Evolutionary conservation across 1,140 invertebrate genomes (phyloP).

Genomic region (Hyles vespertilio): DNA sequence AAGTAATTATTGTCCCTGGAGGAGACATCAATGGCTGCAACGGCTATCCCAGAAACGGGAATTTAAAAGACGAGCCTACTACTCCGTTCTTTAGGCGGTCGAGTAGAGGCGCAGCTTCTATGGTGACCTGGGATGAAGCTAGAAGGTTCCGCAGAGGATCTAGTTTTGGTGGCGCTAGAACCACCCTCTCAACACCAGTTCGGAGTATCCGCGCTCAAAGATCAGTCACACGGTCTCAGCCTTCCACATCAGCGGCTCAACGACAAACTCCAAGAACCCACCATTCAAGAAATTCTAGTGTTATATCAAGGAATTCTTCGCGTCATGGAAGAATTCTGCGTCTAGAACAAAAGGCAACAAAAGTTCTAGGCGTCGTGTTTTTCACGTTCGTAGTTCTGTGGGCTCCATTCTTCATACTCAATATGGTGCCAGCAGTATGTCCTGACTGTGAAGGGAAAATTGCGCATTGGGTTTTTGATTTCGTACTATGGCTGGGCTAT

Average conservation of each 20-base stretch:
- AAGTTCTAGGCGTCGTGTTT: conserved; percentile 94
- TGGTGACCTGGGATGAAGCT: conserved; percentile 80
- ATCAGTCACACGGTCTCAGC: conserved; percentile 51
- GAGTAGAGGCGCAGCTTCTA: conserved; percentile 60
- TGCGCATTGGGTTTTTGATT: conserved; percentile 86
- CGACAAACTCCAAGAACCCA: conserved; percentile 78
- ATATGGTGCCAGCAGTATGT: conserved; percentile 87
- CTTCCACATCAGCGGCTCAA: conserved; percentile 74
- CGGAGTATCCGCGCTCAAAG: conserved; percentile 61
- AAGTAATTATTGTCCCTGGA: conserved; percentile 64
- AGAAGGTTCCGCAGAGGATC: conserved; percentile 73
- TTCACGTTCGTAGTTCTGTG: conserved; percentile 95
- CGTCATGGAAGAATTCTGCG: conserved; percentile 87
- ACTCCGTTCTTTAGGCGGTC: conserved; percentile 59
- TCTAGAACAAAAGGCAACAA: conserved; percentile 95
- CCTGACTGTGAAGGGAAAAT: conserved; percentile 85
- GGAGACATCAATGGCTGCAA: conserved; percentile 63
- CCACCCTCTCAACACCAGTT: conserved; percentile 62
- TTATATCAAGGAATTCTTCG: conserved; percentile 86
- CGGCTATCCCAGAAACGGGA: conserved; percentile 56
- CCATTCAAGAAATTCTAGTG: conserved; percentile 85
- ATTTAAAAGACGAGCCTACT: conserved; percentile 61
- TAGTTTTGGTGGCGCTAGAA: conserved; percentile 78
- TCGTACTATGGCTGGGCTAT: conserved; percentile 94
- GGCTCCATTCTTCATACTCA: conserved; percentile 95